phyloP scores from a whole-genome alignment of 2,888 invertebrate genomes.

The Eremobia ochroleuca region DNA sequence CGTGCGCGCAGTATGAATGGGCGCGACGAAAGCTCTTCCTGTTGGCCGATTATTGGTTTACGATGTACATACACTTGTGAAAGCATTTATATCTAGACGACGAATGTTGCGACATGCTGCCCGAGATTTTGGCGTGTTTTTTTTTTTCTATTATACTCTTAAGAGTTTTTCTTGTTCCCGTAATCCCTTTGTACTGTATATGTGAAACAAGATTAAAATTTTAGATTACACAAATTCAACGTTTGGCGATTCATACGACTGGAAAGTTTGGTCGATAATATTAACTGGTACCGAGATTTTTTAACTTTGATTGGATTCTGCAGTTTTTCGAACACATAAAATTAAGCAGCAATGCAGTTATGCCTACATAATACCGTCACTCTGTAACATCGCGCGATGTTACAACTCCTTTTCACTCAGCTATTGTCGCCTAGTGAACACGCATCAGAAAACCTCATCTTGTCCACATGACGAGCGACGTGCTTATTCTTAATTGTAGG shows the following conservation, averaged over 20 bases:
- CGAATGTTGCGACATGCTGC: neutral
- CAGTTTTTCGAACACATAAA: too few relatives aligned
- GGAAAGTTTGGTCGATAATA: neutral
- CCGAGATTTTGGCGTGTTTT: neutral
- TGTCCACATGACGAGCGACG: conserved; percentile 20
- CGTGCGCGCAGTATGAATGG: conserved; percentile 54
- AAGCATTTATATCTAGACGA: neutral
- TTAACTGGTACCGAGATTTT: neutral
- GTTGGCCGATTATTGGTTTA: conserved; percentile 35
- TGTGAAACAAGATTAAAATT: neutral
- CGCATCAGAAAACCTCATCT: neutral
- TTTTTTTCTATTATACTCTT: neutral
- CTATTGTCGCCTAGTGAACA: neutral
- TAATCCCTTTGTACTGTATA: neutral
- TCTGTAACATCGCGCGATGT: conserved; percentile 2
- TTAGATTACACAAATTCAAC: neutral
- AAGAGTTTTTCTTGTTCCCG: neutral
- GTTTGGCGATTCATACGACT: neutral
- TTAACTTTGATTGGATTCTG: neutral
- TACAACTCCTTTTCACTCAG: neutral
- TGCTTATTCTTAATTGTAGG: conserved; percentile 35
- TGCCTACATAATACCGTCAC: neutral
- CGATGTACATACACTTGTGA: neutral
- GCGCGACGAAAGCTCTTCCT: conserved; percentile 70
- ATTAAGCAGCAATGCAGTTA: neutral